Evolutionary conservation across 2,113 vertebrate genomes (phyloP), one percentile per base, ranked within the genome.

Genomic region (Antennarius striatus): DNA sequence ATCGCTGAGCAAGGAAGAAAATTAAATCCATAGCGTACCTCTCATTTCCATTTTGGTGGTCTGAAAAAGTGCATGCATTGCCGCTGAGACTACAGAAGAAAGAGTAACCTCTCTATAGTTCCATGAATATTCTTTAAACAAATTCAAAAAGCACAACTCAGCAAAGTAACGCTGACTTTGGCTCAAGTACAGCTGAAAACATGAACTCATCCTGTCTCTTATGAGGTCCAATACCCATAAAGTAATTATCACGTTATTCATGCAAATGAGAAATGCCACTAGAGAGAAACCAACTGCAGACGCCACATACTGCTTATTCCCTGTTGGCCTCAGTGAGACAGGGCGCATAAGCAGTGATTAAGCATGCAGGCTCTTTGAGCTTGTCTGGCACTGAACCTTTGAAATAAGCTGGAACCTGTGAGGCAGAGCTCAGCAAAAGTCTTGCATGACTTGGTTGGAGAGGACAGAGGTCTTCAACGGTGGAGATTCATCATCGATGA

Each of bases 211-310:
- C 61, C 32, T 15, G 32, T 49, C 62, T 68, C 55, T 70, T 57
- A 63, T 57, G 64, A 81, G 47, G 56, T 57, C 55, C 75, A 75
- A 56, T 71, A 72, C 71, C 75, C 5, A 63, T 80, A 73, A 77
- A 80, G 22, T 70, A 73, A 81, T 85, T 63, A 84, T 72, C 67
- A 71, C 28, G 5, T 61, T 57, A 63, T 83, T 80, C 80, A 68
- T 71, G 54, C 66, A 83, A 79, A 85, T 67, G 57, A 58, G 72
- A 63, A 16, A 48, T 6, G 4, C 43, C 54, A 57, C 63, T 12
- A 68, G 17, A 48, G 22, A 56, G 43, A 82, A 86, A 82, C 83
- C 40, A 63, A 66, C 79, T 56, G 66, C 83, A 72, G 73, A 86
- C 59, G 63, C 17, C 48, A 30, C 57, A 46, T 63, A 13, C 63